phyloP scores from a whole-genome alignment of 2,888 invertebrate genomes.

The Athetis lepigone region DNA sequence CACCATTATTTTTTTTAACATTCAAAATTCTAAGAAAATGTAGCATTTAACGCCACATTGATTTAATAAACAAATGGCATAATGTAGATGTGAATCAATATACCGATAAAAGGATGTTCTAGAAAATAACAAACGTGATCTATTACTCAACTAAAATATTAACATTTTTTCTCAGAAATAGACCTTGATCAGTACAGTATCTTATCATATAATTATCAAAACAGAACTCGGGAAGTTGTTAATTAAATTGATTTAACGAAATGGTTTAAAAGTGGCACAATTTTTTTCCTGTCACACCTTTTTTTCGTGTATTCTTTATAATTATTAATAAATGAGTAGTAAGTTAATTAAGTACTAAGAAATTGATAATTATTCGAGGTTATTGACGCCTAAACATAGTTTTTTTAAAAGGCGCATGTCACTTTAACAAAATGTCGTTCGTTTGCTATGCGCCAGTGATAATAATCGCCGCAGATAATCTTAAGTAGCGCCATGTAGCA shows the following conservation, averaged over 20 bases:
- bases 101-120: slow-evolving; percentile 15
- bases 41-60: not conserved
- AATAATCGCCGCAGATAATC: slow-evolving; percentile 26
- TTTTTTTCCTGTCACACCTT: slow-evolving; percentile 2
- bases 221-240: slow-evolving; percentile 43
- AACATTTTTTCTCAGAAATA: slow-evolving; percentile 24
- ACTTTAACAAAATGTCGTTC: not conserved
- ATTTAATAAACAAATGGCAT: slow-evolving; percentile 19
- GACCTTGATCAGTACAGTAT: slow-evolving; percentile 13
- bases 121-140: slow-evolving; percentile 7
- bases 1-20: not conserved
- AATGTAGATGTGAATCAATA: slow-evolving; percentile 37
- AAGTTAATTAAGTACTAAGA: not conserved
- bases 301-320: not conserved
- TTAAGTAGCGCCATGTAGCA: slow-evolving; percentile 43
- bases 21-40: slow-evolving; percentile 8
- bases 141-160: slow-evolving; percentile 19
- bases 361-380: slow-evolving; percentile 2
- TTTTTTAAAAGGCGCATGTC: not conserved
- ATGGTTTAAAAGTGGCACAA: not conserved
- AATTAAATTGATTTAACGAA: slow-evolving; percentile 13
- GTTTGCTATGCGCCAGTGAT: slow-evolving; percentile 2
- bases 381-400: slow-evolving; percentile 11
- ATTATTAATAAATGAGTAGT: no score
- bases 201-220: slow-evolving; percentile 39